Evolutionary conservation across 2,113 vertebrate species (phyloP).

Genomic region (Alectura lathami): DNA sequence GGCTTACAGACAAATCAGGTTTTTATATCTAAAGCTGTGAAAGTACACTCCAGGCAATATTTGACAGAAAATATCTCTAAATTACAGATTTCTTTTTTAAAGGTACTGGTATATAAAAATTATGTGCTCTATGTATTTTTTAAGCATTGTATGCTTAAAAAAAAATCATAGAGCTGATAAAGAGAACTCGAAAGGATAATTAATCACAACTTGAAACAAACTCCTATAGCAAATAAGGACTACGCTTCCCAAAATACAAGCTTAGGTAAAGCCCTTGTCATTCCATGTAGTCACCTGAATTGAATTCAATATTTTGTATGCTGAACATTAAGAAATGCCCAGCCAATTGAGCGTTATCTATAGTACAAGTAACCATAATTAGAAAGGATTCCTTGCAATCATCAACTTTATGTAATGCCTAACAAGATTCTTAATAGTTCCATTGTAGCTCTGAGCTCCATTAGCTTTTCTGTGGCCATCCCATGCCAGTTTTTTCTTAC

Average conservation of each 20-base stretch:
- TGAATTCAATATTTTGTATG: neutral
- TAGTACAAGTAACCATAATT: neutral
- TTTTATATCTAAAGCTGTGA: neutral
- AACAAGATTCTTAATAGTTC: neutral
- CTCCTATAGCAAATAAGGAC: neutral
- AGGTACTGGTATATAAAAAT: neutral
- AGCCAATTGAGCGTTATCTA: neutral
- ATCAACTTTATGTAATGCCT: neutral
- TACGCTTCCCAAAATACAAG: neutral
- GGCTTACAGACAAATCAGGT: neutral
- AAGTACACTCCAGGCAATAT: neutral
- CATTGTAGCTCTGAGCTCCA: neutral
- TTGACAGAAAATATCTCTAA: neutral
- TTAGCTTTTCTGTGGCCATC: neutral
- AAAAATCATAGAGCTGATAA: neutral
- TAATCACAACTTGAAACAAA: neutral
- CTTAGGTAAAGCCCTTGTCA: neutral
- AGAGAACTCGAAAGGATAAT: neutral
- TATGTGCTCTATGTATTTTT: neutral
- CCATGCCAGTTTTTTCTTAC: neutral
- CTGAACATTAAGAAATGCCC: neutral
- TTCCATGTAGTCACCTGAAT: neutral
- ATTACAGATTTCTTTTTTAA: neutral
- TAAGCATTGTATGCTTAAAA: neutral
- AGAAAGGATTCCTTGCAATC: neutral